These are phyloP conservation scores for Cyphomyrus plagiostoma DNA, from an alignment of 2,113 vertebrate genomes.

Conservation along the genomic window DNA sequence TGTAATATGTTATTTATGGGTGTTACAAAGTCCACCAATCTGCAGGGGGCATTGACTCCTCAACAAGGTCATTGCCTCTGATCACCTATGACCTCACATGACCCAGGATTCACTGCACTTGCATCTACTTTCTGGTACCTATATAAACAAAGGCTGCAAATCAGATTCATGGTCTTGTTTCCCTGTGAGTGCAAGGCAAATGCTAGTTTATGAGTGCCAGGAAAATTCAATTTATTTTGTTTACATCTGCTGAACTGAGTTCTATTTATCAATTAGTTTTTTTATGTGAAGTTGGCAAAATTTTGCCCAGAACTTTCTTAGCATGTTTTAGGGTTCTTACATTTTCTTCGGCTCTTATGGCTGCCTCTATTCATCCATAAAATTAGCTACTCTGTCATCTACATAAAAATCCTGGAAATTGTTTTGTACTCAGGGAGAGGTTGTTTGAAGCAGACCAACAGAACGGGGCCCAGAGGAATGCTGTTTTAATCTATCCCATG, in stretches of 20 bases:
- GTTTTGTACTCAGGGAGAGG: neutral
- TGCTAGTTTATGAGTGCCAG: neutral
- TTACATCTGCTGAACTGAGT: neutral
- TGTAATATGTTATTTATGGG: neutral
- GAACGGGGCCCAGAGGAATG: neutral
- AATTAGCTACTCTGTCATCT: neutral
- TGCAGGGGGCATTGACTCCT: neutral
- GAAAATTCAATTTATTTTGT: neutral
- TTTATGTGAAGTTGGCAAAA: neutral
- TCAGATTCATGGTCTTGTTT: neutral
- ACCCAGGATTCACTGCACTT: neutral
- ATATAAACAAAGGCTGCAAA: neutral
- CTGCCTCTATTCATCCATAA: neutral
- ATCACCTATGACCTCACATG: neutral
- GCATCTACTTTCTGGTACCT: neutral
- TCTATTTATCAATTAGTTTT: neutral
- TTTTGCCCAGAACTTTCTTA: neutral
- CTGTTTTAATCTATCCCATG: neutral
- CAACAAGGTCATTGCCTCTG: neutral
- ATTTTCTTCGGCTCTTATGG: neutral
- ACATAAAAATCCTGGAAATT: neutral
- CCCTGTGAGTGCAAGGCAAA: neutral
- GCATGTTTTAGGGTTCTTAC: neutral
- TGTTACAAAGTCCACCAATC: neutral
- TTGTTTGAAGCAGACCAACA: neutral